Base-by-base conservation (phyloP, 2,888 invertebrate species). In the Ormyrus nitidulus region DNA sequence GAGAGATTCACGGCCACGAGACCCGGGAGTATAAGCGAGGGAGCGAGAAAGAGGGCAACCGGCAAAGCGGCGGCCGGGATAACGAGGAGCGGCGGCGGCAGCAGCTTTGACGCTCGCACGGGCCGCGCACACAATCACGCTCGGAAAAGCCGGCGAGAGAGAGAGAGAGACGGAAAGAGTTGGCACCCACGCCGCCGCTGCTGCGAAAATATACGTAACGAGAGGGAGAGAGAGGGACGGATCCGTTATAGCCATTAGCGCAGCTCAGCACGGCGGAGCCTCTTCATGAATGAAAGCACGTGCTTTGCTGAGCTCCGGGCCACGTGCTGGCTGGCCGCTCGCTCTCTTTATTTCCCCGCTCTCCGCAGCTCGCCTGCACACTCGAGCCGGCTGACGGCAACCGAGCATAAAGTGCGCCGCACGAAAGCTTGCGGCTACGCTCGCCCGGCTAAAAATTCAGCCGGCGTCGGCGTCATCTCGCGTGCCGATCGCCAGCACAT, bases 231-330 rank as follows among this genome's bases (percentile, higher is more conserved):
- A 34, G 51, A 19, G 19, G 19, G 59, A 44, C 51, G 10, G 54
- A 65, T 58, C 65, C 54, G 62, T 64, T 72, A 64, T 64, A 64
- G 54, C 62, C 62, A 64, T 72, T 72, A 72, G 62, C 72, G 53
- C 62, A 9, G 62, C 49, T 13, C 19, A 19, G 19, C 19, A 19
- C 19, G 19, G 62, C n/a, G 62, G 9, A 54, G 7, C 56, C 54
- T 56, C 65, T 66, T 78, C 66, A 54, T 78, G 77, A 78, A 78
- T 73, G 78, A 68, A 72, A 68, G 65, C 77, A 77, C 77, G 77
- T 71, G 76, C 69, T 46, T 11, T 13, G n/a, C 11, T 2, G 19
- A 19, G 19, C 62, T 54, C 6, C 10, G 48, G 65, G n/a, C 59
- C 70, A 44, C 51, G 76, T 69, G 69, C 19, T 2, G 19, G 19